phyloP scores from a whole-genome alignment of 2,113 vertebrate genomes.

The Carassius auratus region DNA sequence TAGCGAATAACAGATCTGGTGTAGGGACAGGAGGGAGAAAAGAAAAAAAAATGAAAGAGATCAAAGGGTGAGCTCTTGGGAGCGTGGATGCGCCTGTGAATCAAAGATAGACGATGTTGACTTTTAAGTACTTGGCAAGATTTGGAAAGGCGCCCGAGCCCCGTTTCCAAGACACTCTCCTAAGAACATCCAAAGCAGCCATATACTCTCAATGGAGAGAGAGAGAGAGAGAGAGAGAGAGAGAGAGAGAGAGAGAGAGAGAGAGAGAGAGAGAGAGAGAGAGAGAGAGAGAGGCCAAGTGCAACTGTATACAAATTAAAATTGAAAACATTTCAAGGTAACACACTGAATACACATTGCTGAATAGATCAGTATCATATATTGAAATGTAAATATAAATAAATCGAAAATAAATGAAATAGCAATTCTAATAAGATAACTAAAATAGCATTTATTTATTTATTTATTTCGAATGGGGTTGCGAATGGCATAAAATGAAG shows the following conservation, averaged over 20 bases:
- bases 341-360: neutral
- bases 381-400: neutral
- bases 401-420: neutral
- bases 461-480: neutral
- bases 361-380: neutral
- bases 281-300: neutral
- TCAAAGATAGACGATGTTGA: slow-evolving; percentile 91
- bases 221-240: slow-evolving; percentile 6
- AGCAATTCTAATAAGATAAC: neutral
- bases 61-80: slow-evolving; percentile 88
- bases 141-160: slow-evolving; percentile 77
- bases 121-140: slow-evolving; percentile 85
- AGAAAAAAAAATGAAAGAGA: slow-evolving; percentile 83
- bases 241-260: slow-evolving; percentile 1
- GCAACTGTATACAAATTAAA: neutral
- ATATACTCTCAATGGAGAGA: slow-evolving; percentile 46
- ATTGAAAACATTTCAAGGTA: neutral
- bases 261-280: slow-evolving; percentile 13
- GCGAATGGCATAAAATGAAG: neutral
- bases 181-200: slow-evolving; percentile 67
- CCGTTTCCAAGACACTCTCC: slow-evolving; percentile 77
- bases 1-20: slow-evolving; percentile 91
- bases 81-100: slow-evolving; percentile 83
- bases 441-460: neutral
- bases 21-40: slow-evolving; percentile 72